Base-by-base conservation (phyloP, 2,113 vertebrate species). In the Ascaphus truei region DNA sequence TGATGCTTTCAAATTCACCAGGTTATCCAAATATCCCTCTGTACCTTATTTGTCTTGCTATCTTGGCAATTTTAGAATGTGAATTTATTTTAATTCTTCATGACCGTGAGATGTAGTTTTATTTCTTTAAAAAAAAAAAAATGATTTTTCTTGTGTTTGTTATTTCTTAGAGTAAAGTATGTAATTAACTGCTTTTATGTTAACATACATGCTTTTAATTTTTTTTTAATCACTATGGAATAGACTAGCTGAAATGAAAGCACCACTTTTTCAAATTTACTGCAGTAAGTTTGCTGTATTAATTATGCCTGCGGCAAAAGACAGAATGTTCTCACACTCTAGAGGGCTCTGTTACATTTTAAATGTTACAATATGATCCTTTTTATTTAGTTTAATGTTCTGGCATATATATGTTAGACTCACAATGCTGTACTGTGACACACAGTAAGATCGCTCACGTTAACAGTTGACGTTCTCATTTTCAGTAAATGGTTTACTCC, bases 281-380 rank as follows among this genome's bases (percentile, higher is more conserved):
- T 86, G 84, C 82, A 72, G 84, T 79, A 84, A 64, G 77, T 80
- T 71, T 76, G 79, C 72, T 81, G 77, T 84, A 61, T 80, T 83
- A 85, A 81, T 81, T 71, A 58, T 68, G 80, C 85, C 82, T 2
- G 31, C n/a, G 82, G 86, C 80, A 11, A 64, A 9, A 26, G 65
- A 77, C 60, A 34, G 48, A 78, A 76, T 83, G 76, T 73, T 78
- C 18, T 43, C 84, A 77, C 80, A 84, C 87, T 30, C 88, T 90
- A 92, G 90, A 88, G 88, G 89, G 88, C 90, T 83, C 90, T 85
- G 85, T 86, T 76, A 25, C 71, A 83, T 81, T 81, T 84, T 45
- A 66, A 76, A 77, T 62, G 31, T 75, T 25, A 31, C 12, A 67
- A 33, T 67, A 33, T 20, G 13, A 23, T 57, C 64, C n/a, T n/a